Evolutionary conservation across 2,797 vertebrate genomes (phyloP), one percentile per base, ranked within the genome.

Genomic region (Petrocephalus sullivani): DNA sequence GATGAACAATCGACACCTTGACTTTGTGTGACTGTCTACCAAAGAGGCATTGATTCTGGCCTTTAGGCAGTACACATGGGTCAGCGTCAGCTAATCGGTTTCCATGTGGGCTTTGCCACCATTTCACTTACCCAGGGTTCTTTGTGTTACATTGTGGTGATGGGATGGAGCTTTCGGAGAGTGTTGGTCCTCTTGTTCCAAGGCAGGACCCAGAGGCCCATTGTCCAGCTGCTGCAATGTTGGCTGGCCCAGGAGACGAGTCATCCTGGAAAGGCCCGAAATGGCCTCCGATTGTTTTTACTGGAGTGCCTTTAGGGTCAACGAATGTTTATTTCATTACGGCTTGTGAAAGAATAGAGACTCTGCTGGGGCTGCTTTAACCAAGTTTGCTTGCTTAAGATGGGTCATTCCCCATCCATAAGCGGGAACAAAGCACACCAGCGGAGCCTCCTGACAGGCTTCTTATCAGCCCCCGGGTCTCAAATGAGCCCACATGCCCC

Each of bases 51-150:
- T 3, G 10, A 28, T 28, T 71, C 64, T 1, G 64, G 10, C 28
- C 28, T 67, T 4, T 23, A 28, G 61, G 75, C 28, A 12, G 91
- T 90, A 93, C 92, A 91, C 92, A 90, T 90, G 91, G 87, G 83
- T 89, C 89, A 85, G 90, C 91, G 89, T 88, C 49, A 84, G 58
- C 8, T 87, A 85, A 84, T 89, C 58, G 37, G 75, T 19, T 28
- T 19, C 84, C 78, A 23, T 71, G 87, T 46, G 33, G 71, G 33
- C 71, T 87, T 87, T 88, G 53, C 23, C 61, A 67, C 28, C 3
- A 1, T 71, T 71, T 71, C 28, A 71, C 64, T 33, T 67, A 87
- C 37, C 78, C 71, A 1, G 33, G 37, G 82, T 87, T 85, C 67
- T 86, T 71, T 41, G 19, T 71, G 37, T 33, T 60, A 6, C 57